Percentiles rank a stretch among this genome's conserved stretches.
Conservation (phyloP, 2,113 vertebrate genomes). For the Sula dactylatra region DNA sequence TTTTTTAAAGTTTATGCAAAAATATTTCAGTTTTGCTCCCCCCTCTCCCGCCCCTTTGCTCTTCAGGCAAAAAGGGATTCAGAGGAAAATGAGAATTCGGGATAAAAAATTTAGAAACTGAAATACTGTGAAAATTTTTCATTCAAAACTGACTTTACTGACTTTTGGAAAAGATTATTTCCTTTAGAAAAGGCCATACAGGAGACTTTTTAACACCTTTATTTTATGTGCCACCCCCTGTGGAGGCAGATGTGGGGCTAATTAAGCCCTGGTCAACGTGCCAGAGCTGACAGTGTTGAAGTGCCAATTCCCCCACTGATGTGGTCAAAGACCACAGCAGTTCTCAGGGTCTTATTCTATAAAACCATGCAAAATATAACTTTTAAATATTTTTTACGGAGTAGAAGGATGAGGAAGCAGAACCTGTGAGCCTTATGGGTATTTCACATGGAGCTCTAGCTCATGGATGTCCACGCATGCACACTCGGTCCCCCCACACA, state of each 20-base stretch:
- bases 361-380: background rate
- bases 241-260: too few relatives aligned
- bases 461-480: background rate
- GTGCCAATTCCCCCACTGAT: background rate
- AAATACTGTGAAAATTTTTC: background rate
- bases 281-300: background rate
- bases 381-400: background rate
- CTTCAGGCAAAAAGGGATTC: background rate
- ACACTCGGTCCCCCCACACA: background rate
- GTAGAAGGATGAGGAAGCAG: background rate
- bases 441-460: background rate
- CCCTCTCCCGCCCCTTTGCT: background rate
- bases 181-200: background rate
- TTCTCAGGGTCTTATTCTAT: background rate
- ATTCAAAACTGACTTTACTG: background rate
- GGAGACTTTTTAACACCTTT: background rate
- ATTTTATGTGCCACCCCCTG: background rate
- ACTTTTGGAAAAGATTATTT: background rate
- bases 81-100: background rate
- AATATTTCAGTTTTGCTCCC: background rate
- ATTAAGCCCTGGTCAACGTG: background rate
- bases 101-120: background rate
- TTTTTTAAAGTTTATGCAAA: background rate
- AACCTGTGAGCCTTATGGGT: background rate
- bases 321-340: accelerated